Evolutionary conservation across 53 echinoderm and acorn worm species (phyloP).

Genomic region (Astropecten irregularis): DNA sequence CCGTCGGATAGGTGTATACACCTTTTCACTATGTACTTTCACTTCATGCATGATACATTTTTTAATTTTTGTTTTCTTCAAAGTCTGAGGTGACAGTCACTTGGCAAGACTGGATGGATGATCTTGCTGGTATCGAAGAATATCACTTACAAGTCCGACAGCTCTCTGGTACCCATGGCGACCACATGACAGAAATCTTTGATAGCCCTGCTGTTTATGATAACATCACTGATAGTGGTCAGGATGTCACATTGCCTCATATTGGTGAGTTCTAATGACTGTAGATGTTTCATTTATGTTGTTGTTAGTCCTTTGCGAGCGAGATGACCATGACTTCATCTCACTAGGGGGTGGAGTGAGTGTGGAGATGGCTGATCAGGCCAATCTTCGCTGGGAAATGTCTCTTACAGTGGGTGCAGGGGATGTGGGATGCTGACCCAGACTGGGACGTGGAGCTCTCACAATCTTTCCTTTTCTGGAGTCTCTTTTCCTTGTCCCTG

Average conservation of each 20-base stretch:
- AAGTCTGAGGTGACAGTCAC: background rate
- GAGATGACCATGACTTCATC: background rate
- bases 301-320: background rate
- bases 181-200: conserved; percentile 14
- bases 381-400: too few relatives aligned
- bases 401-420: too few relatives aligned
- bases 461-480: too few relatives aligned
- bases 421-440: too few relatives aligned
- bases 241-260: background rate
- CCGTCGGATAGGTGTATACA: too few relatives aligned
- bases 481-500: too few relatives aligned
- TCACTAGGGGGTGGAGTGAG: too few relatives aligned
- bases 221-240: background rate
- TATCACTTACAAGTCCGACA: conserved; percentile 23
- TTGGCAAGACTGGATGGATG: conserved; percentile 32
- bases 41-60: too few relatives aligned
- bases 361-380: too few relatives aligned
- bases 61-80: background rate
- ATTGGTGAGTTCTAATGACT: conserved; percentile 14
- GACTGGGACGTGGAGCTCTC: too few relatives aligned
- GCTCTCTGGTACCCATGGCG: conserved; percentile 15
- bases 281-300: background rate
- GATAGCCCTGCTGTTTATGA: background rate
- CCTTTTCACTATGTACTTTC: too few relatives aligned
- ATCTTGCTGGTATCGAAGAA: conserved; percentile 23